Evolutionary conservation across 1,140 invertebrate genomes (phyloP), one percentile per base, ranked within the genome.

Genomic region (Trichogramma pretiosum): DNA sequence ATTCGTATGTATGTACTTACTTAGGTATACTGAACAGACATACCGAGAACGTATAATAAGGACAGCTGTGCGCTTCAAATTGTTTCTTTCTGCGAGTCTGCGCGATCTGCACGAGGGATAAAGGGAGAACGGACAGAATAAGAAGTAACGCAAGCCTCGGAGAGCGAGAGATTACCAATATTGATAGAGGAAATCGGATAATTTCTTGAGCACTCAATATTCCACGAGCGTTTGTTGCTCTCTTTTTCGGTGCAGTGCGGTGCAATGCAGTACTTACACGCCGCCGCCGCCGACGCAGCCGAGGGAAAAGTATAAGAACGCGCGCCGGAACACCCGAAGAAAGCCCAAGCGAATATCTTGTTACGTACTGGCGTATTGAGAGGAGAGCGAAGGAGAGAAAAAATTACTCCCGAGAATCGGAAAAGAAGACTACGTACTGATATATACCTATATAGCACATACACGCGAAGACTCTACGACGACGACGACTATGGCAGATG

Each of bases 141-240:
- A n/a, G n/a, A n/a, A n/a, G 42, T 48, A 22, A 19, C 39, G 21
- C 19, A 30, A 48, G 23, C 13, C 43, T 16, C 23, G 37, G 41
- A 46, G 41, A 38, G 43, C 36, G 37, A 41, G 32, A 51, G 49
- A 51, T 51, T 51, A 51, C 49, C 49, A 51, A 51, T 51, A 51
- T 51, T 51, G 43, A 51, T 50, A 51, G 34, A 51, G 49, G 43
- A 46, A 51, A 51, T 51, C 49, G 43, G 49, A 51, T 51, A 51
- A 51, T 51, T 46, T 51, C 11, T 43, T 46, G 49, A 46, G 43
- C 43, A 46, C 43, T 51, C 49, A 51, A 51, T 51, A 51, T 51
- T 51, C 49, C 49, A 33, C 49, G 32, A 24, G 38, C 43, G 49
- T 51, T n/a, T 26, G n/a, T 23, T 21, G 21, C 5, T 21, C 4